Evolutionary conservation across 2,797 vertebrate genomes (phyloP).

Genomic region (Sparidentex hasta): DNA sequence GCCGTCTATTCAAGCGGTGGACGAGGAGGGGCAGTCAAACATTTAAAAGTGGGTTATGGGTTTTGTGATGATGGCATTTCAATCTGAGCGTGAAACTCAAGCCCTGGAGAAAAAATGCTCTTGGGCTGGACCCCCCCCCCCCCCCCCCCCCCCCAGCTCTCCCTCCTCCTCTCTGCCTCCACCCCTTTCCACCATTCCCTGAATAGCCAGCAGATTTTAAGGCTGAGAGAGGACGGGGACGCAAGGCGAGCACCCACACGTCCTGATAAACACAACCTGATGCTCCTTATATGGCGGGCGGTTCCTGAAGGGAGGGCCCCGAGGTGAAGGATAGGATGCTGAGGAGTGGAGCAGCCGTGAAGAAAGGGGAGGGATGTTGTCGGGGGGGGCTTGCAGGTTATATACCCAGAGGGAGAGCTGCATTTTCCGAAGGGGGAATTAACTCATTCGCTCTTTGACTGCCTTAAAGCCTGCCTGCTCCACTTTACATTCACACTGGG

Average conservation of each 20-base stretch:
- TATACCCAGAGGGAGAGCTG: slow-evolving; percentile 60
- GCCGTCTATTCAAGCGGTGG: slow-evolving; percentile 18
- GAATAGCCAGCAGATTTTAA: slow-evolving; percentile 78
- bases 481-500: not conserved
- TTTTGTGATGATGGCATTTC: slow-evolving; percentile 67
- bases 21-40: not conserved
- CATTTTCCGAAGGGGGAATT: slow-evolving; percentile 53
- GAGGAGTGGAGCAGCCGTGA: slow-evolving; percentile 37
- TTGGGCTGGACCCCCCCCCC: slow-evolving; percentile 30
- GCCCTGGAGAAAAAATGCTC: slow-evolving; percentile 72
- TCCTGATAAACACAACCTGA: slow-evolving; percentile 53
- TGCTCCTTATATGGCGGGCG: slow-evolving; percentile 79
- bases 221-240: slow-evolving; percentile 28
- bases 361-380: slow-evolving; percentile 60
- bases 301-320: slow-evolving; percentile 68
- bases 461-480: slow-evolving; percentile 2
- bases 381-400: slow-evolving; percentile 52
- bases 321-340: slow-evolving; percentile 39
- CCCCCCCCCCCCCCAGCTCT: too few relatives aligned
- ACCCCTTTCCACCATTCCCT: slow-evolving; percentile 57
- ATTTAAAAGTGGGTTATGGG: slow-evolving; percentile 40
- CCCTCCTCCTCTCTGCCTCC: not conserved
- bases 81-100: slow-evolving; percentile 78
- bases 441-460: slow-evolving; percentile 33
- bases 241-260: not conserved